Conservation (phyloP, 1,140 invertebrate species). For the Lasaia peninsularis region DNA sequence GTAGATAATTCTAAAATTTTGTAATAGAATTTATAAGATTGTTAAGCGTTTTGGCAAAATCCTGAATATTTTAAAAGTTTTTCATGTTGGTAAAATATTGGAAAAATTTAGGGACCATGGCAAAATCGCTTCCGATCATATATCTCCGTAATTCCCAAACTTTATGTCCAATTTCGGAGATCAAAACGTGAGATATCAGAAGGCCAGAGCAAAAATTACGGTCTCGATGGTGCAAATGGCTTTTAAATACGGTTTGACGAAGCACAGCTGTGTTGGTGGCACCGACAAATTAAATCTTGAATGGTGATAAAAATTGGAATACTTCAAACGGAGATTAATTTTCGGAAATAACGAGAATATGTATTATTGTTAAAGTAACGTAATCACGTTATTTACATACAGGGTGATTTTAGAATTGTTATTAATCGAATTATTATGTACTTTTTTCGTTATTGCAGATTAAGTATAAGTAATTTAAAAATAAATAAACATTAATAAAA, state of each 20-base stretch:
- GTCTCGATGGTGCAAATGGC: slow-evolving; percentile 23
- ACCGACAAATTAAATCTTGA: slow-evolving; percentile 16
- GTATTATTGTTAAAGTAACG: background rate
- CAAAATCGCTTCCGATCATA: slow-evolving; percentile 1
- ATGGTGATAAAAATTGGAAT: slow-evolving; percentile 14
- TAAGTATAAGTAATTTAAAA: too few relatives aligned
- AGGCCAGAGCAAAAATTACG: slow-evolving; percentile 20
- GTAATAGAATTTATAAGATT: too few relatives aligned
- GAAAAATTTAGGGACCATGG: background rate
- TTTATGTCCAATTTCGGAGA: slow-evolving; percentile 2
- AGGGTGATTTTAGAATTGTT: too few relatives aligned
- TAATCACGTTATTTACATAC: background rate
- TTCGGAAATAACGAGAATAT: background rate
- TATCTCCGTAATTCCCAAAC: slow-evolving; percentile 1
- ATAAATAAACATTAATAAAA: too few relatives aligned
- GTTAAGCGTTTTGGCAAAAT: too few relatives aligned
- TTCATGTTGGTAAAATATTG: background rate
- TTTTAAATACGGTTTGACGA: slow-evolving; percentile 26
- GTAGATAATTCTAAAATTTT: too few relatives aligned
- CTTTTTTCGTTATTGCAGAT: too few relatives aligned
- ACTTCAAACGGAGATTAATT: slow-evolving; percentile 12
- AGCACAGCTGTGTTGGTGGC: slow-evolving; percentile 21
- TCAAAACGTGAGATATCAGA: slow-evolving; percentile 7
- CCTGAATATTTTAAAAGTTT: background rate
- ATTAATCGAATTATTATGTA: too few relatives aligned